Base-by-base conservation (phyloP, 37 sponge, comb jelly and placozoan species). In the Ephydatia muelleri region DNA sequence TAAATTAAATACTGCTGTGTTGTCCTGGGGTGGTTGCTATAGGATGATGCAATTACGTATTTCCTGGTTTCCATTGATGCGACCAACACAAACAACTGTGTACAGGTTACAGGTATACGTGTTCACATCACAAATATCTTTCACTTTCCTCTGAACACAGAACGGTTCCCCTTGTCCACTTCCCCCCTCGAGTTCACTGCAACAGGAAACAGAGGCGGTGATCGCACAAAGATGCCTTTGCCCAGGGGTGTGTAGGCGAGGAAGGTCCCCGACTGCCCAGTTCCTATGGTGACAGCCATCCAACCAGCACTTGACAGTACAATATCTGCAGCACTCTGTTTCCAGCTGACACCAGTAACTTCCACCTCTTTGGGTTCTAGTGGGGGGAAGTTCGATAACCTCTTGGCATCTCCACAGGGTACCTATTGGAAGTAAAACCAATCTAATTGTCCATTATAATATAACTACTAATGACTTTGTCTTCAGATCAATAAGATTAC, bases 271-370 rank as follows among this genome's bases (percentile, higher is more conserved):
- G 40, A 57, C 38, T 37, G 23, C 2, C 38, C 75, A 1, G 25
- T 21, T 6, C 85, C 88, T 0, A 78, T 68, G 30, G 93, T 95
- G 38, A 95, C 89, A 23, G 89, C 87, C 11, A 93, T 89, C 93
- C 93, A 95, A 4, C 96, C 96, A 65, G 84, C 89, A 88, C 91
- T 85, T 49, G 96, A 95, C 27, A 95, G 75, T 39, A 95, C 65
- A 25, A 95, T 47, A 32, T 95, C 96, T 23, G 68, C 78, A 39
- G 88, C 68, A 85, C 94, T 90, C 38, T 65, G 16, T 36, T 78
- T 88, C 94, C 88, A 90, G 30, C 91, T 89, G 22, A 43, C 25
- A 11, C 96, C 93, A 1, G 36, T 49, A 21, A 95, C 19, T 6
- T 49, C 69, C 49, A 90, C n/a, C 22, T 64, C 49, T 32, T 82